Evolutionary conservation across 1,140 invertebrate genomes (phyloP), one percentile per base, ranked within the genome.

Genomic region (Caenorhabditis latens): DNA sequence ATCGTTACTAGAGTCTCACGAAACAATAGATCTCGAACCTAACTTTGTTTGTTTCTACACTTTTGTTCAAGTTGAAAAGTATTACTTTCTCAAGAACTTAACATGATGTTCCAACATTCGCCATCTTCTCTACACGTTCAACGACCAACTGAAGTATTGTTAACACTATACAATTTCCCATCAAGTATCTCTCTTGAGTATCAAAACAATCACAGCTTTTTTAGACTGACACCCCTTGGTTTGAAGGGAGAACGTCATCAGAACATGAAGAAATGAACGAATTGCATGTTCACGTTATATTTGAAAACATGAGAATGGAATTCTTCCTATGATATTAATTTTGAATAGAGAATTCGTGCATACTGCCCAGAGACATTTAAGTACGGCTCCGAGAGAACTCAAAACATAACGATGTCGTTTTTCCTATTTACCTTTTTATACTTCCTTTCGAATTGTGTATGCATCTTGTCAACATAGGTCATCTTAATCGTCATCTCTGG

Each of bases 371-470:
- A 32, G 32, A 32, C 32, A 32, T 32, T 32, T 32, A 32, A 32
- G 2, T 32, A 32, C 32, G 2, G 32, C 32, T 32, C 32, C 32
- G 32, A 32, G 4, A 75, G 32, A 13, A 8, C 67, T 75, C 40
- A 21, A 6, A 8, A 40, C 2, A 65, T 24, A 13, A 32, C 5
- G n/a, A n/a, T n/a, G 57, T 8, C 16, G 0, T 50, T 61, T 43
- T 61, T 42, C 24, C 11, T 24, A 13, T 32, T 63, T 65, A 48
- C 84, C 57, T 63, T 85, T 71, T 88, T 83, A 61, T 89, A 91
- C 43, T 86, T 85, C 19, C 48, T 53, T 16, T 91, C 90, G 83
- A 89, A 90, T 16, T 84, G 63, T 2, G 90, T 84, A 84, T 90
- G 90, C 40, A 85, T 57, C 4, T 88, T 61, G 71, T 90, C 90